Evolutionary conservation across 2,888 invertebrate species (phyloP).

Genomic region (Ichneumon xanthorius): DNA sequence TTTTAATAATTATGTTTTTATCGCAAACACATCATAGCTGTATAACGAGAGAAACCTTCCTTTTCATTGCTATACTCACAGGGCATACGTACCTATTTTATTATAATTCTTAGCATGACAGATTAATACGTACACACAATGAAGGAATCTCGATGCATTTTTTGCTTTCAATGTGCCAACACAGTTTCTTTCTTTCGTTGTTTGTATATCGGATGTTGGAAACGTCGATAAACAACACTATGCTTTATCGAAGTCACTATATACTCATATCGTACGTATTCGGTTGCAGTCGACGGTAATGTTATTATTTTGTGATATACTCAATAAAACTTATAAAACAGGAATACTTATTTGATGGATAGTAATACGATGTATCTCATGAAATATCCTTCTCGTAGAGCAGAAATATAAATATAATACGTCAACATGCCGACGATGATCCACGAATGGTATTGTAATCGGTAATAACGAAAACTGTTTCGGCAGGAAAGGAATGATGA

Average conservation of each 20-base stretch:
- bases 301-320: not conserved
- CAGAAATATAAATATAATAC: too few relatives aligned
- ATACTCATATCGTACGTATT: not conserved
- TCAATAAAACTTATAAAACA: not conserved
- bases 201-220: not conserved
- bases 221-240: not conserved
- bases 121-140: not conserved
- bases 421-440: too few relatives aligned
- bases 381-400: not conserved
- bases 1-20: slow-evolving; percentile 72
- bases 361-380: not conserved
- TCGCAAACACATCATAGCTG: not conserved
- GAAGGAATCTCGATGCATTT: not conserved
- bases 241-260: not conserved
- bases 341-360: not conserved
- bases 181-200: not conserved
- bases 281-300: not conserved
- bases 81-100: not conserved
- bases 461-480: too few relatives aligned
- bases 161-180: not conserved
- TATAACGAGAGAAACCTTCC: not conserved
- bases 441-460: too few relatives aligned
- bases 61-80: not conserved
- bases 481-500: not conserved
- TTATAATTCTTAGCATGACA: not conserved